phyloP scores from a whole-genome alignment of 2,113 vertebrate species.

The Pterophyllum scalare region DNA sequence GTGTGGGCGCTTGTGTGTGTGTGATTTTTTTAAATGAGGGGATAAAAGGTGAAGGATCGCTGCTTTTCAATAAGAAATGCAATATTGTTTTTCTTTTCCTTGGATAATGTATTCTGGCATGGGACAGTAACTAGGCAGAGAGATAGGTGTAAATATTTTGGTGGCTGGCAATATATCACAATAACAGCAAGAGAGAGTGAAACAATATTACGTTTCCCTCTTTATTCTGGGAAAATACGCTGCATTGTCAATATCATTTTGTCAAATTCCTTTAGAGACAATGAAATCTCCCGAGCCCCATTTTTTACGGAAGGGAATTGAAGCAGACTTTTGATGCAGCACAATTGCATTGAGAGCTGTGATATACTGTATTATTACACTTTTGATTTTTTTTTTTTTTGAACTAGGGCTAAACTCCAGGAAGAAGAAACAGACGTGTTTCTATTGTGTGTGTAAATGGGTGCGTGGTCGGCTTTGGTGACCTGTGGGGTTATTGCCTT shows the following conservation, averaged over 20 bases:
- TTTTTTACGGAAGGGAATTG: conserved; percentile 33
- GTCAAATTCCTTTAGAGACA: conserved; percentile 61
- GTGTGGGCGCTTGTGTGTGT: not conserved
- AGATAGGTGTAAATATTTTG: conserved; percentile 51
- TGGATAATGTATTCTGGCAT: conserved; percentile 43
- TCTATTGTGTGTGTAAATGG: conserved; percentile 19
- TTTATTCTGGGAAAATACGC: conserved; percentile 58
- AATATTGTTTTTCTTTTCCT: conserved; percentile 57
- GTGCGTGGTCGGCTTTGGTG: conserved; percentile 30
- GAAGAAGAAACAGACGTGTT: conserved; percentile 16
- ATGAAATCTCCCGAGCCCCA: conserved; percentile 55
- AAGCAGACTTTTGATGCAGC: conserved; percentile 52
- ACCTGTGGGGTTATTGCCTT: conserved; percentile 54
- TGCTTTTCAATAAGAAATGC: conserved; percentile 58
- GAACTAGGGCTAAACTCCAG: conserved; percentile 15
- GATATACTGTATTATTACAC: conserved; percentile 48
- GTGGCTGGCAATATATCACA: conserved; percentile 60
- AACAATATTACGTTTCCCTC: conserved; percentile 67
- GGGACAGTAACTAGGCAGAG: conserved; percentile 43
- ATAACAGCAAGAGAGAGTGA: conserved; percentile 37
- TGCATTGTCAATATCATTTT: conserved; percentile 65
- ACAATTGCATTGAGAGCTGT: conserved; percentile 48
- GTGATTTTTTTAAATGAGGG: conserved; percentile 19
- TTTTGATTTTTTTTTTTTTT: conserved; percentile 5
- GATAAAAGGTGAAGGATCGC: conserved; percentile 50